Conservation (phyloP, 2,888 invertebrate genomes). For the Zhuqinia jingwanae region DNA sequence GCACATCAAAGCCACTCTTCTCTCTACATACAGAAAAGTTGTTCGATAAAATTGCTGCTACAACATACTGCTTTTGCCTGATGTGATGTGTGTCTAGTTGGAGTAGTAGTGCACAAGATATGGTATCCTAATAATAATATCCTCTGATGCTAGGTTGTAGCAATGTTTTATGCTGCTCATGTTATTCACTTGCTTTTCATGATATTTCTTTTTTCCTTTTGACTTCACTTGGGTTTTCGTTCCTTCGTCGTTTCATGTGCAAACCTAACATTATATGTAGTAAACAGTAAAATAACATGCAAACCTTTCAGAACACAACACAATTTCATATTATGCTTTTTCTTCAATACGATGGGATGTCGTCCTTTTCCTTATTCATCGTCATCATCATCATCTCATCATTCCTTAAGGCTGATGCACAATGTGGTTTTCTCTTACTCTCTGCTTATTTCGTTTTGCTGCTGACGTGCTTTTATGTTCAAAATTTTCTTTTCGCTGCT, state of each 20-base stretch:
- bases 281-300: no score
- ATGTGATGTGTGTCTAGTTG: no score
- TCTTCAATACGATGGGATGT: neutral
- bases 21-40: conserved; percentile 55
- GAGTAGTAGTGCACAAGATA: no score
- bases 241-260: neutral
- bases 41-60: conserved; percentile 64
- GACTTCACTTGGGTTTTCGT: neutral
- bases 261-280: neutral
- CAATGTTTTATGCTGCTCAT: neutral
- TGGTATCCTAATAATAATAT: no score
- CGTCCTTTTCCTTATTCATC: neutral
- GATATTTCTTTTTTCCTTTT: conserved; percentile 22
- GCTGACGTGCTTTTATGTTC: conserved; percentile 36
- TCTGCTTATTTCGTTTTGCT: no score
- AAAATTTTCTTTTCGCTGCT: conserved; percentile 53
- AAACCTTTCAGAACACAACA: neutral
- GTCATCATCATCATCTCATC: neutral
- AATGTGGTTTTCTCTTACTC: conserved; percentile 3
- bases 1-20: no score
- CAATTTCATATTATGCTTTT: neutral
- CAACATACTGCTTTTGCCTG: no score
- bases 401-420: conserved; percentile 52
- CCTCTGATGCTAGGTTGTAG: no score
- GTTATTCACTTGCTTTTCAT: conserved; percentile 18